phyloP scores from a whole-genome alignment of 1,140 invertebrate species.

The Scaptomyza graminum region DNA sequence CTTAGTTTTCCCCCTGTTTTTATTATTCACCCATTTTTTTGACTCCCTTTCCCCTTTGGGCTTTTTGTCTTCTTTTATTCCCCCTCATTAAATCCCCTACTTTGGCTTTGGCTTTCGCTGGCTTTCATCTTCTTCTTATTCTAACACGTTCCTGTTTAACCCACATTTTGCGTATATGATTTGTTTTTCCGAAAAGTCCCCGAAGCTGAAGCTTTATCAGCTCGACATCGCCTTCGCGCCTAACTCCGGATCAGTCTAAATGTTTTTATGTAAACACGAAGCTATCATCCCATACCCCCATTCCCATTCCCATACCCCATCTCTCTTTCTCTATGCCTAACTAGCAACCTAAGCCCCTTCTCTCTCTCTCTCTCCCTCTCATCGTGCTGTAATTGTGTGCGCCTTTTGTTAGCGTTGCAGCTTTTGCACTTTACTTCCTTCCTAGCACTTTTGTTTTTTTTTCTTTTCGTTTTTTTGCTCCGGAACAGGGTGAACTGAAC shows the following conservation, averaged over 20 bases:
- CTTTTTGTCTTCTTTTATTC: neutral
- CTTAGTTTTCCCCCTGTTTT: neutral
- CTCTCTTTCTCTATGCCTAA: neutral
- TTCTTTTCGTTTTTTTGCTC: conserved; percentile 17
- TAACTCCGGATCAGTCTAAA: conserved; percentile 67
- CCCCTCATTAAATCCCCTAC: neutral
- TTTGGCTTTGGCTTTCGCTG: neutral
- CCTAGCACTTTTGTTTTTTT: conserved; percentile 68
- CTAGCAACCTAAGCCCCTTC: no score
- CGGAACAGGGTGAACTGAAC: conserved; percentile 20
- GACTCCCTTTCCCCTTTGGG: neutral
- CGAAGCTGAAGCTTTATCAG: neutral
- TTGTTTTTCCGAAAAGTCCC: conserved; percentile 18
- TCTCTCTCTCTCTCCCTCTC: no score
- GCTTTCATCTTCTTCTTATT: conserved; percentile 10
- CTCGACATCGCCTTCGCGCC: conserved; percentile 24
- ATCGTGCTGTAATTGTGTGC: conserved; percentile 66
- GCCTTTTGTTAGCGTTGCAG: conserved; percentile 76
- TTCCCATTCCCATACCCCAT: neutral
- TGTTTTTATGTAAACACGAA: conserved; percentile 79
- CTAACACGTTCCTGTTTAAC: conserved; percentile 15
- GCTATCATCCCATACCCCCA: conserved; percentile 14
- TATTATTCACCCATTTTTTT: neutral
- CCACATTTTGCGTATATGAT: conserved; percentile 37
- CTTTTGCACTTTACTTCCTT: conserved; percentile 80